phyloP scores from a whole-genome alignment of 2,888 invertebrate genomes.

The Tetranychus piercei region DNA sequence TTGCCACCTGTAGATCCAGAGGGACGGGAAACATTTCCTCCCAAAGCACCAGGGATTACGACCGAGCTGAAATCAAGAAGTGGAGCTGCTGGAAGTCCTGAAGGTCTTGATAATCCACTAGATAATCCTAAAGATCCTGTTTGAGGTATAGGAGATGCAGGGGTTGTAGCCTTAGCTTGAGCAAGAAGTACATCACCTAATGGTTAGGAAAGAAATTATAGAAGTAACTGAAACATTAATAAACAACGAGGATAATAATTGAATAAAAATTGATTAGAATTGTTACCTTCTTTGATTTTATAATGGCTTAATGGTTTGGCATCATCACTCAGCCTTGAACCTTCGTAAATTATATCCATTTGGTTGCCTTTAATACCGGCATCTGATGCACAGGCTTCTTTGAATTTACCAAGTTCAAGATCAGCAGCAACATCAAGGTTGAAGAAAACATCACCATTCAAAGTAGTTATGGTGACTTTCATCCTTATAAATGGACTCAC shows the following conservation, averaged over 20 bases:
- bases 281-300: constrained; percentile 63
- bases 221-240: neutral
- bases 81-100: neutral
- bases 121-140: neutral
- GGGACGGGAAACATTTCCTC: neutral
- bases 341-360: constrained; percentile 67
- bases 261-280: neutral
- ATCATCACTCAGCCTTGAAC: constrained; percentile 61
- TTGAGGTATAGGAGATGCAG: neutral
- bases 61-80: neutral
- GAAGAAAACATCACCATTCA: neutral
- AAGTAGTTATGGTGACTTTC: constrained; percentile 1
- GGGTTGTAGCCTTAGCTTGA: neutral
- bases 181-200: constrained; percentile 5
- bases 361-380: constrained; percentile 35
- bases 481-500: neutral
- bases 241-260: neutral
- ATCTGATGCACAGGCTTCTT: neutral
- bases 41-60: neutral
- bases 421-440: neutral
- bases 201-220: neutral
- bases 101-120: neutral
- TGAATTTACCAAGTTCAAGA: constrained; percentile 2
- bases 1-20: constrained; percentile 18
- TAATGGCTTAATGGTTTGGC: constrained; percentile 60